Evolutionary conservation across 2,113 vertebrate genomes (phyloP).

Genomic region (Microtus ochrogaster): DNA sequence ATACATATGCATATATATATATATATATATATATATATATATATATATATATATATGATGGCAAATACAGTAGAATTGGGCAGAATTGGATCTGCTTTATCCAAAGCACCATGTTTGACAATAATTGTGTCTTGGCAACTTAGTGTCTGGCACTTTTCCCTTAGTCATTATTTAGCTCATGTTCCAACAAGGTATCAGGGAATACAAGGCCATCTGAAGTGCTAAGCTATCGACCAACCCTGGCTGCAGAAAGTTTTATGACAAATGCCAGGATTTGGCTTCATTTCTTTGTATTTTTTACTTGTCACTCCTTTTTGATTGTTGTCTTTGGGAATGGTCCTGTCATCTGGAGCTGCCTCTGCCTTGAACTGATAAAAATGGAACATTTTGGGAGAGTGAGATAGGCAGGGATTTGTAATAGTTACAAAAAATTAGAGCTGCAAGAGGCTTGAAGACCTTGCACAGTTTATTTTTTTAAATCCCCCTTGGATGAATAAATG

Average conservation of each 20-base stretch:
- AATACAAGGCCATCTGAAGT: conserved; percentile 30
- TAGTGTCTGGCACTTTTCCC: conserved; percentile 55
- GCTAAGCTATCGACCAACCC: conserved; percentile 56
- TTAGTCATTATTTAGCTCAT: conserved; percentile 71
- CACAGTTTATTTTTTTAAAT: conserved; percentile 40
- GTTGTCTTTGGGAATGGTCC: not conserved
- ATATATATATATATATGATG: not conserved
- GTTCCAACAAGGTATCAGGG: conserved; percentile 54
- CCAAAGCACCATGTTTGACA: conserved; percentile 32
- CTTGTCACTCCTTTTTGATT: not conserved
- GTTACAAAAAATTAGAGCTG: not conserved
- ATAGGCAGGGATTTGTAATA: conserved; percentile 1
- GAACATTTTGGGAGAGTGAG: not conserved
- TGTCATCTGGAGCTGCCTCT: not conserved
- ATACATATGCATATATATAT: not conserved
- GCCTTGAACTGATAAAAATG: not conserved
- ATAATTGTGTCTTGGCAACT: conserved; percentile 57
- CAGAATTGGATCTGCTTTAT: conserved; percentile 40
- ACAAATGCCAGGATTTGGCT: conserved; percentile 56
- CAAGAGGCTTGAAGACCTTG: not conserved
- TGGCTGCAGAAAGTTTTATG: conserved; percentile 32
- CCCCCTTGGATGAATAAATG: not conserved
- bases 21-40: too few relatives aligned
- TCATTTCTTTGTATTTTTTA: not conserved
- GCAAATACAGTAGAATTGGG: not conserved